Evolutionary conservation across 37 sponge, comb jelly and placozoan genomes (phyloP).

Genomic region (Tethya wilhelma): DNA sequence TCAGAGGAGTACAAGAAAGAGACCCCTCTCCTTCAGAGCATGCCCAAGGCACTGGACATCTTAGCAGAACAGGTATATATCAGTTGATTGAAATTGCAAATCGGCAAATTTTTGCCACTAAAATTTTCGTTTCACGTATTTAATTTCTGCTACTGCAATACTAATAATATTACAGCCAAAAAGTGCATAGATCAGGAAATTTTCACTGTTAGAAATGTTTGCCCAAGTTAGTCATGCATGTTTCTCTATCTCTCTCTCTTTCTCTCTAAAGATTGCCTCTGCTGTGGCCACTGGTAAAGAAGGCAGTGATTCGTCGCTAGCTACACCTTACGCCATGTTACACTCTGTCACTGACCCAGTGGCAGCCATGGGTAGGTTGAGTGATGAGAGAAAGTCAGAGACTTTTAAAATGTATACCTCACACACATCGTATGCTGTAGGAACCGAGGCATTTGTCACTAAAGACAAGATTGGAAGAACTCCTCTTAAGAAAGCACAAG

Average conservation of each 20-base stretch:
- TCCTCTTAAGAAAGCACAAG: no score
- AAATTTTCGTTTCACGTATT: no score
- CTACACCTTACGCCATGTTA: conserved; percentile 3
- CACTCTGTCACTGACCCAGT: conserved; percentile 46
- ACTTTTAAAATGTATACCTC: no score
- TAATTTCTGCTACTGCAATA: no score
- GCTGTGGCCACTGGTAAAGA: conserved; percentile 15
- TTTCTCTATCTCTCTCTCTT: neutral
- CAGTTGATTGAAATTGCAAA: neutral
- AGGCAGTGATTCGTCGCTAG: neutral
- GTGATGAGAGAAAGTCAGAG: neutral
- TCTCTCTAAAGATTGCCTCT: conserved; percentile 32
- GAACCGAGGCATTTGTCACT: conserved; percentile 45
- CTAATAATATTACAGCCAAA: no score
- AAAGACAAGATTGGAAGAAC: conserved; percentile 49
- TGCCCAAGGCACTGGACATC: conserved; percentile 34
- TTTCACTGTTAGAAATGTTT: no score
- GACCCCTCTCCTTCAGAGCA: neutral
- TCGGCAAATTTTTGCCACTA: no score
- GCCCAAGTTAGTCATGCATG: neutral
- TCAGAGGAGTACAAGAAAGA: no score
- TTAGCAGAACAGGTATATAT: conserved; percentile 47
- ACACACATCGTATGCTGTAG: neutral
- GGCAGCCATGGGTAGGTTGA: conserved; percentile 45
- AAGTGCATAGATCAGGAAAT: no score